These are phyloP conservation scores for Papilio glaucus DNA, from an alignment of 1,140 invertebrate species.

Conservation along the genomic window DNA sequence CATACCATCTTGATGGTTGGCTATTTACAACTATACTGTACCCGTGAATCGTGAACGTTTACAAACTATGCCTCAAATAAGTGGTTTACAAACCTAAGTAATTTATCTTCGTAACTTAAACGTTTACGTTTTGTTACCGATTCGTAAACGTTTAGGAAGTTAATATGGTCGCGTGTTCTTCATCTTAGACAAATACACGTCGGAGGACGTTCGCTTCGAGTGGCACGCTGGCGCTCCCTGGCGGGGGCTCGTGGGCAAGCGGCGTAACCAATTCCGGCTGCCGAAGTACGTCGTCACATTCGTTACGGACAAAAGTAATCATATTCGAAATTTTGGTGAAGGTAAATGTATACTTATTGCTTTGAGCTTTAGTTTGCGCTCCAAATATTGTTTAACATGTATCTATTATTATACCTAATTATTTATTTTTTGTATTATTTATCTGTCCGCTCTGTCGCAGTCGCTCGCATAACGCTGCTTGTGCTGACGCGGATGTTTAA, in stretches of 20 bases:
- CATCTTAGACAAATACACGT: conserved; percentile 84
- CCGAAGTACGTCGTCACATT: conserved; percentile 86
- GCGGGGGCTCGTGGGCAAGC: conserved; percentile 78
- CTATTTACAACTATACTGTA: too few species aligned
- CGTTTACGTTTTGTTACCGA: too few species aligned
- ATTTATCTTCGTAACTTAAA: too few species aligned
- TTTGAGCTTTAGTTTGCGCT: conserved; percentile 79
- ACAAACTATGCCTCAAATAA: too few species aligned
- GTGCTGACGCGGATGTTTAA: conserved; percentile 54
- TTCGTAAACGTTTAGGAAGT: too few species aligned
- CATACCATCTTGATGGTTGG: too few species aligned
- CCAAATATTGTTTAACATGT: conserved; percentile 56
- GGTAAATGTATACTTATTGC: conserved; percentile 84
- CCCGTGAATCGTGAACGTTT: too few species aligned
- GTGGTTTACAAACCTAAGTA: too few species aligned
- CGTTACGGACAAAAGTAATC: conserved; percentile 83
- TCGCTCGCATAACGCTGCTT: conserved; percentile 66
- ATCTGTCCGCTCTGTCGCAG: conserved; percentile 54
- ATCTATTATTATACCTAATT: conserved; percentile 59
- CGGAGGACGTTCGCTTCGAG: conserved; percentile 83
- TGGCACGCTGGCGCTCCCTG: conserved; percentile 83
- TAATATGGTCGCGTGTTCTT: neutral
- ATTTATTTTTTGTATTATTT: too few species aligned
- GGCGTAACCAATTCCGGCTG: conserved; percentile 82
- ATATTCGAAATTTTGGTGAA: conserved; percentile 85